Conservation (phyloP, 2,888 invertebrate genomes). For the Ptychoptera contaminata region DNA sequence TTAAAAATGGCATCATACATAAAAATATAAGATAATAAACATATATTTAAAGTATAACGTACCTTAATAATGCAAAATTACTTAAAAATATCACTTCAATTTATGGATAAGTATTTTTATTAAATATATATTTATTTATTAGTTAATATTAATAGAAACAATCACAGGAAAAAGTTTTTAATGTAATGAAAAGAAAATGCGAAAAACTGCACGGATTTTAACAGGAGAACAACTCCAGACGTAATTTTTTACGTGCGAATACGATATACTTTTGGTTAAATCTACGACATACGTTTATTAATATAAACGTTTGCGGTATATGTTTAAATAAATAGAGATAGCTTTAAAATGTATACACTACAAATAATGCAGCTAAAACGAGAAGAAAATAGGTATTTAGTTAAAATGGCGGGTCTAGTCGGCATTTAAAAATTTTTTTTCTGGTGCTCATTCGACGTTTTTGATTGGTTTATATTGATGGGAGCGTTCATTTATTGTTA, state of each 20-base stretch:
- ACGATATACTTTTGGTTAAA: constrained; percentile 7
- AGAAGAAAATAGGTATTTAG: neutral
- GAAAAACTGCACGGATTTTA: constrained; percentile 1
- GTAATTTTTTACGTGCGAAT: constrained; percentile 10
- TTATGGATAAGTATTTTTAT: neutral
- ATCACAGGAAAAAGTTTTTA: constrained; percentile 3
- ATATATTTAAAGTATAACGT: too few species aligned
- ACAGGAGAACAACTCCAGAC: constrained; percentile 10
- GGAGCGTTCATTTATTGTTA: too few species aligned
- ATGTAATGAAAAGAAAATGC: constrained; percentile 4
- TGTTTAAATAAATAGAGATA: neutral
- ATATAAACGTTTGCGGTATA: neutral
- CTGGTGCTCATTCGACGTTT: too few species aligned
- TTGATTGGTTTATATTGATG: too few species aligned
- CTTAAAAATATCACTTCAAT: neutral
- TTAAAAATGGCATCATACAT: constrained; percentile 5
- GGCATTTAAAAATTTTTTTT: too few species aligned
- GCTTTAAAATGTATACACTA: neutral
- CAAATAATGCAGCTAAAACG: neutral
- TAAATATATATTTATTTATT: neutral
- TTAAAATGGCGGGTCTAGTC: constrained; percentile 1
- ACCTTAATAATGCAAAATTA: neutral
- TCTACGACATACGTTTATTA: constrained; percentile 7
- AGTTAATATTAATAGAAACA: constrained; percentile 2
- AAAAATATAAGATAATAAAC: neutral